These are phyloP conservation scores for Capreolus pygargus DNA, from an alignment of 2,113 vertebrate genomes.

Conservation along the genomic window DNA sequence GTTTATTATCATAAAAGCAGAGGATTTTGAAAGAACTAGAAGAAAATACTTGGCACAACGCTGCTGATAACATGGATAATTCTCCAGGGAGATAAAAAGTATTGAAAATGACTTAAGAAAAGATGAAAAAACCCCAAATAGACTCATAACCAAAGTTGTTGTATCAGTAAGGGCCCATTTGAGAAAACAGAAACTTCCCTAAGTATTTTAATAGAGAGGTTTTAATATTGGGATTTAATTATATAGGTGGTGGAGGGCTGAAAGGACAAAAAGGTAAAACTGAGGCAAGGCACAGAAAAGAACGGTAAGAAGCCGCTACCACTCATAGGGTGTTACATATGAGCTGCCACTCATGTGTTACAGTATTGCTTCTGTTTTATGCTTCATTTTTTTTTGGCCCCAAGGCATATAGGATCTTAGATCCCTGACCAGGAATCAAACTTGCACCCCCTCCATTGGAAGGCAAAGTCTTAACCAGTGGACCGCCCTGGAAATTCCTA, in stretches of 20 bases:
- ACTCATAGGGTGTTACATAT: background rate
- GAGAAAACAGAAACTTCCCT: background rate
- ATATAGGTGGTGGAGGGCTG: background rate
- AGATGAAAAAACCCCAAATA: background rate
- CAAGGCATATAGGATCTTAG: background rate
- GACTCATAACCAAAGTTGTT: background rate
- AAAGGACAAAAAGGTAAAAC: background rate
- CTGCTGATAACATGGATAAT: background rate
- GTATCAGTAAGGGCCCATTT: background rate
- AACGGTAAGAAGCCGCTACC: background rate
- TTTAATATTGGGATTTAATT: background rate
- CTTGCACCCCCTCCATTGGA: background rate
- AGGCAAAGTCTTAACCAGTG: background rate
- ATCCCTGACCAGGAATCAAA: background rate
- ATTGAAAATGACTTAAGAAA: background rate
- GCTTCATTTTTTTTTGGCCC: background rate
- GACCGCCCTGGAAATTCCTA: background rate
- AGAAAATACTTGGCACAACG: background rate
- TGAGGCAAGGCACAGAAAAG: background rate
- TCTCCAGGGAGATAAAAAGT: background rate
- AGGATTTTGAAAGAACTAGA: conserved; percentile 2
- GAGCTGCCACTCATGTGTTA: background rate
- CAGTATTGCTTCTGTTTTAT: background rate
- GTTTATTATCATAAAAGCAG: background rate
- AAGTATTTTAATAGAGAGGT: background rate